phyloP scores from a whole-genome alignment of 2,113 vertebrate genomes.

The Nothobranchius kuhntae region DNA sequence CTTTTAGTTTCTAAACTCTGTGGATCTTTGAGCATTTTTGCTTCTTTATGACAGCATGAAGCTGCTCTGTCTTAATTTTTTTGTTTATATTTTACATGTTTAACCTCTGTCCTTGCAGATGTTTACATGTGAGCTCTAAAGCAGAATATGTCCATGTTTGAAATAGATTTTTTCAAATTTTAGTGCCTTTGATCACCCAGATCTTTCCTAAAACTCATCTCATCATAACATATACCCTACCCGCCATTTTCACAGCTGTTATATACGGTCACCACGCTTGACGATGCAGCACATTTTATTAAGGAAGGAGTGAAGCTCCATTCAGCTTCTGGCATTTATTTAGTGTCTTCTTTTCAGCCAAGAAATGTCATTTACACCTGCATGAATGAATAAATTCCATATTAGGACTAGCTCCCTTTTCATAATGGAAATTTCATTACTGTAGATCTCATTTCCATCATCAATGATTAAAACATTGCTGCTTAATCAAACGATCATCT shows the following conservation, averaged over 20 bases:
- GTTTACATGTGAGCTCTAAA: neutral
- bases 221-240: neutral
- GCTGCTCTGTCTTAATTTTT: no score
- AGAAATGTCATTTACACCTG: slow-evolving; percentile 63
- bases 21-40: neutral
- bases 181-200: no score
- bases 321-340: slow-evolving; percentile 51
- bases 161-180: neutral
- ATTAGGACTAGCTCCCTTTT: slow-evolving; percentile 80
- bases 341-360: slow-evolving; percentile 41
- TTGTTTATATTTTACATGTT: no score
- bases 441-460: slow-evolving; percentile 87
- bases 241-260: slow-evolving; percentile 21
- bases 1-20: neutral
- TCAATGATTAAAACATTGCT: slow-evolving; percentile 89
- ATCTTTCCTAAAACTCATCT: slow-evolving; percentile 23
- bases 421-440: slow-evolving; percentile 92
- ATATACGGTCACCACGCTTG: slow-evolving; percentile 33
- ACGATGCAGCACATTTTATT: slow-evolving; percentile 9
- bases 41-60: no score
- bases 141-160: neutral
- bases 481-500: slow-evolving; percentile 62
- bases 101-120: neutral
- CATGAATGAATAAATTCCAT: slow-evolving; percentile 53
- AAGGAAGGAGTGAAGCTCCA: slow-evolving; percentile 13